Percentiles rank a stretch among this genome's conserved stretches.
These are phyloP conservation scores for Copsychus sechellarum DNA, from an alignment of 2,113 vertebrate genomes.

Conservation along the genomic window DNA sequence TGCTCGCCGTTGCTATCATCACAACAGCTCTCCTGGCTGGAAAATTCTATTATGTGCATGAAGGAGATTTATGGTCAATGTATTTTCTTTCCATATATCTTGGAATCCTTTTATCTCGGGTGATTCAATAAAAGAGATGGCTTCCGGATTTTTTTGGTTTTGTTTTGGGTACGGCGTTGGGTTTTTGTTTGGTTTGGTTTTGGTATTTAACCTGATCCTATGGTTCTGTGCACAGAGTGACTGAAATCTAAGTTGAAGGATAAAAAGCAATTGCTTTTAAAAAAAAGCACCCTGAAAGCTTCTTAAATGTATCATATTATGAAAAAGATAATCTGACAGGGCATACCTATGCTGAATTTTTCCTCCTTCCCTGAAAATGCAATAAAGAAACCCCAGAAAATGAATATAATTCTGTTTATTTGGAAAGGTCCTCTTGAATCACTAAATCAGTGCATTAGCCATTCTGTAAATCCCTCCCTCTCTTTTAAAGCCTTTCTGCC, in stretches of 20 bases:
- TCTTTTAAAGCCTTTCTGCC: background rate
- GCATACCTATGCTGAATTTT: conserved; percentile 20
- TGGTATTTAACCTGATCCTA: background rate
- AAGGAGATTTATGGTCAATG: conserved; percentile 51
- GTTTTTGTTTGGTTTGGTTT: background rate
- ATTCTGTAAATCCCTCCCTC: background rate
- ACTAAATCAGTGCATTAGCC: background rate
- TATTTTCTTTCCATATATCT: conserved; percentile 43
- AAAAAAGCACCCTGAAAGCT: background rate
- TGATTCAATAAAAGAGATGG: conserved; percentile 50
- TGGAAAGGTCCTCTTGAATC: background rate
- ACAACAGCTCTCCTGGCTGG: conserved; percentile 55
- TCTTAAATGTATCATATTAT: background rate
- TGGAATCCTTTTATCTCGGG: conserved; percentile 41
- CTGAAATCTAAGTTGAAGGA: background rate
- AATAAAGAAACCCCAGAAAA: background rate
- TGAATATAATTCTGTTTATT: background rate
- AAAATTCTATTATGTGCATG: conserved; percentile 60
- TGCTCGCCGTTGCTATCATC: conserved; percentile 38
- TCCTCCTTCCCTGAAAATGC: background rate
- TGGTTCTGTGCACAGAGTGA: background rate
- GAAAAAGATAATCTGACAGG: conserved; percentile 8
- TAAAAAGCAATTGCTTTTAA: background rate
- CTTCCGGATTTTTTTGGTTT: conserved; percentile 41
- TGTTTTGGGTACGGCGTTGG: background rate